These are phyloP conservation scores for Entomyzon cyanotis DNA, from an alignment of 2,113 vertebrate genomes.

Conservation along the genomic window DNA sequence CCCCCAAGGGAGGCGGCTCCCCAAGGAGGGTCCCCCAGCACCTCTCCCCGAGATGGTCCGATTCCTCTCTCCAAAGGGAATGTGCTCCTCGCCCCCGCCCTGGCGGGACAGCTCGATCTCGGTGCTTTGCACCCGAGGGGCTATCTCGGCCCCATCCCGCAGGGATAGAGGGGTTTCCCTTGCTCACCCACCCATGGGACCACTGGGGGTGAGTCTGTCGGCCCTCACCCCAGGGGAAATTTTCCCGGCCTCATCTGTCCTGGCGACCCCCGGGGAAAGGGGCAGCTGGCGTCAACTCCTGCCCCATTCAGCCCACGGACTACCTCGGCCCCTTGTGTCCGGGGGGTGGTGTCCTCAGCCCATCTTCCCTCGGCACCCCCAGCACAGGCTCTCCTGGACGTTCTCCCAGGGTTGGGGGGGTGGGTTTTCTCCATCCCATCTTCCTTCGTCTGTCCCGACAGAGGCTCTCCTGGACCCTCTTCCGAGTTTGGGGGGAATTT, in stretches of 20 bases:
- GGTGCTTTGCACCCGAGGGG: background rate
- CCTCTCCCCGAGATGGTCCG: background rate
- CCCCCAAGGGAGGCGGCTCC: too few species aligned
- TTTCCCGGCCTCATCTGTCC: background rate
- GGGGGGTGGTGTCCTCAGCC: background rate
- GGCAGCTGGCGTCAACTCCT: too few species aligned
- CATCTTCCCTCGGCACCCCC: background rate
- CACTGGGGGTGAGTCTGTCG: background rate
- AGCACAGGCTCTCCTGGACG: background rate
- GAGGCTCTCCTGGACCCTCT: background rate
- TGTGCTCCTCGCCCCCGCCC: background rate
- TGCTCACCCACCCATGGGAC: background rate
- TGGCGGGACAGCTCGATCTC: background rate
- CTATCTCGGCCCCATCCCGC: background rate
- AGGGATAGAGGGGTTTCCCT: too few species aligned
- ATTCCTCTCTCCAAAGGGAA: background rate
- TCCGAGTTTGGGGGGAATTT: too few species aligned
- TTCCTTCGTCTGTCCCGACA: background rate
- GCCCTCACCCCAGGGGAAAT: background rate
- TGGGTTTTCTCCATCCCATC: background rate
- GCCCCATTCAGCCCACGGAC: background rate
- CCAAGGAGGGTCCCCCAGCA: too few species aligned
- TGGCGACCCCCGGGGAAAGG: background rate
- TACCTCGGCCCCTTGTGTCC: too few species aligned
- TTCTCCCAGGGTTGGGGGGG: background rate